A percentile compares a stretch with the other conserved stretches of the same genome.
phyloP scores from a whole-genome alignment of 1,140 invertebrate genomes.

The Parapsyche elsis region DNA sequence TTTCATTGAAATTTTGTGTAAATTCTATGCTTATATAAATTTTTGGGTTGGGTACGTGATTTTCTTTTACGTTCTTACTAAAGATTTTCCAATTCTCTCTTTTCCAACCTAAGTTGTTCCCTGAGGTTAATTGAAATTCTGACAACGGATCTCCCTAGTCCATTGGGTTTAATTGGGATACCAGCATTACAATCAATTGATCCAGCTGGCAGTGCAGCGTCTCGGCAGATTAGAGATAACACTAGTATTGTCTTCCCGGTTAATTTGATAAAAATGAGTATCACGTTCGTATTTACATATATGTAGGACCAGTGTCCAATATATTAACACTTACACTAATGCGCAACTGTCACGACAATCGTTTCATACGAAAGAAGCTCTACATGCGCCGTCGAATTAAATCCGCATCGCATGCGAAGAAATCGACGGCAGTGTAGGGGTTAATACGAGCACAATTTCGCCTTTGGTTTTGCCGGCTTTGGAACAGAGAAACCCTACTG shows the following conservation, averaged over 20 bases:
- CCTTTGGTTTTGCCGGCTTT: not conserved
- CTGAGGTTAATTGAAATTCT: not conserved
- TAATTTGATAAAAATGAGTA: not conserved
- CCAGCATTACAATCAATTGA: constrained; percentile 1
- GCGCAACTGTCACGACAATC: too few species aligned
- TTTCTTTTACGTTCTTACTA: not conserved
- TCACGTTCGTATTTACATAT: not conserved
- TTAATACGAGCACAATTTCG: not conserved
- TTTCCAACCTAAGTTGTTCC: not conserved
- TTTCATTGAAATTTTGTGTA: too few species aligned
- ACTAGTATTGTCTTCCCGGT: not conserved
- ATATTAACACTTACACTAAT: too few species aligned
- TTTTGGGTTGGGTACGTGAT: too few species aligned
- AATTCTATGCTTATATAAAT: too few species aligned
- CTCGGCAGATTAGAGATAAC: not conserved
- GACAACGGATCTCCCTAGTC: not conserved
- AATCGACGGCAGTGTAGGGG: not conserved
- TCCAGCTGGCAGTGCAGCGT: not conserved
- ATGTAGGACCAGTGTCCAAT: too few species aligned
- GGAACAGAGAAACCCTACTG: constrained; percentile 1
- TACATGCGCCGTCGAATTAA: not conserved
- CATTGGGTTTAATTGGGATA: constrained; percentile 10
- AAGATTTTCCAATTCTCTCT: not conserved
- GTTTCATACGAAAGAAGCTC: not conserved
- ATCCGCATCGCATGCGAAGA: not conserved